Conservation (phyloP, 1,140 invertebrate genomes). For the Oscheius sp. region DNA sequence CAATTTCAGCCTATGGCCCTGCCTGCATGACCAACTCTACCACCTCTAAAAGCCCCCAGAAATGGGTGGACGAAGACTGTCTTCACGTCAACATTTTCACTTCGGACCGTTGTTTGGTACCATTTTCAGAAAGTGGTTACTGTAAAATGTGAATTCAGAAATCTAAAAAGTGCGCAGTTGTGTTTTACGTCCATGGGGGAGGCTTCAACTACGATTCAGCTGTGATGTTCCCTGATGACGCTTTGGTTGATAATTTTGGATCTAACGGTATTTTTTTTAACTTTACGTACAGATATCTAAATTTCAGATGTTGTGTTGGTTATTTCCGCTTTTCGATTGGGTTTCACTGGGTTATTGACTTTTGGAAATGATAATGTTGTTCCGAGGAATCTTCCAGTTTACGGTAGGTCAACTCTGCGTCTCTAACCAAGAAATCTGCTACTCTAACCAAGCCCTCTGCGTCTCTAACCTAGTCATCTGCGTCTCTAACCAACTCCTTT, state of each 20-base stretch:
- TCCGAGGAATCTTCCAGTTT: conserved; percentile 8
- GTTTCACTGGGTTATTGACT: background rate
- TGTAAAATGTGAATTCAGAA: background rate
- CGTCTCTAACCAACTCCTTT: too few species aligned
- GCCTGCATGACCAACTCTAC: conserved; percentile 27
- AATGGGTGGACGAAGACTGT: conserved; percentile 29
- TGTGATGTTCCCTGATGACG: conserved; percentile 6
- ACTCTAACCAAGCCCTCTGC: too few species aligned
- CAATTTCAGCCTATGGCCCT: conserved; percentile 22
- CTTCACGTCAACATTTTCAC: conserved; percentile 21
- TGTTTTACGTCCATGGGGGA: conserved; percentile 24
- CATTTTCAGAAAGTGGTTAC: background rate
- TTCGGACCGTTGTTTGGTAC: conserved; percentile 10
- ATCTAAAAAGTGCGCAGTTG: conserved; percentile 7
- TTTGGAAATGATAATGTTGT: background rate
- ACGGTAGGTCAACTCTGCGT: too few species aligned
- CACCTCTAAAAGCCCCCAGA: conserved; percentile 4
- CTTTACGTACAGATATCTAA: background rate
- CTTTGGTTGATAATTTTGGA: background rate
- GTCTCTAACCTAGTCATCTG: too few species aligned
- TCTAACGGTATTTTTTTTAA: background rate
- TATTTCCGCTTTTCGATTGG: conserved; percentile 13
- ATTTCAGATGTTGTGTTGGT: conserved; percentile 19
- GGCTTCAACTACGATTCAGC: conserved; percentile 20
- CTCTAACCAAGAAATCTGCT: too few species aligned